phyloP scores from a whole-genome alignment of 1,140 invertebrate genomes.

The Drosophila erecta region DNA sequence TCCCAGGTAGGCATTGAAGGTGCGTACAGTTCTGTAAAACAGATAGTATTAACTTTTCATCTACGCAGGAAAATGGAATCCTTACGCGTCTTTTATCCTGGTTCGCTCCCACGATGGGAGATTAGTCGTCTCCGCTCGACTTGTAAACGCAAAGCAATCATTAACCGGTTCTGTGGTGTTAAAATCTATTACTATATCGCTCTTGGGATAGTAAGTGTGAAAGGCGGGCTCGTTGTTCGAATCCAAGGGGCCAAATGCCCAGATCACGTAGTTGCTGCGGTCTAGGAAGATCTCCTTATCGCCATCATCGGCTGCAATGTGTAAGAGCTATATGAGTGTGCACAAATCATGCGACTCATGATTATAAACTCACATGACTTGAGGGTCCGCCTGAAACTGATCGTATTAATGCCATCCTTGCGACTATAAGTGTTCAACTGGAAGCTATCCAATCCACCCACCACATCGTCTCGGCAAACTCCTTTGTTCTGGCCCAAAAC shows the following conservation, averaged over 20 bases:
- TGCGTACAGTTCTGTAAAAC: conserved; percentile 87
- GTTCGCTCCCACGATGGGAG: conserved; percentile 90
- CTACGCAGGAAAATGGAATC: not conserved
- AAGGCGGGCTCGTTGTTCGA: conserved; percentile 92
- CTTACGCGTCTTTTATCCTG: conserved; percentile 90
- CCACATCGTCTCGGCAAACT: conserved; percentile 92
- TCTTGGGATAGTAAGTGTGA: conserved; percentile 92
- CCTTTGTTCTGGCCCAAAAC: conserved; percentile 93
- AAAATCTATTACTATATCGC: conserved; percentile 89
- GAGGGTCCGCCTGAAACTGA: conserved; percentile 91
- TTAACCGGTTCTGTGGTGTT: conserved; percentile 87
- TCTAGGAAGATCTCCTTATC: conserved; percentile 91
- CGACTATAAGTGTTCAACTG: conserved; percentile 89
- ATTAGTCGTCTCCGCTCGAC: conserved; percentile 72
- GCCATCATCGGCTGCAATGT: conserved; percentile 88
- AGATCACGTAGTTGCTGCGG: conserved; percentile 89
- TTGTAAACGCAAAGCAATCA: conserved; percentile 90
- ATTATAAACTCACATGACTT: conserved; percentile 87
- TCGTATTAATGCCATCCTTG: conserved; percentile 90
- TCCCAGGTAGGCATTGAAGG: conserved; percentile 91
- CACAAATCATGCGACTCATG: not conserved
- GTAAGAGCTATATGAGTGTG: not conserved
- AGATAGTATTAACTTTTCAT: too few relatives aligned
- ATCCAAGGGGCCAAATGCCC: conserved; percentile 94
- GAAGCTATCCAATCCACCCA: conserved; percentile 92